Evolutionary conservation across 2,888 invertebrate genomes (phyloP).

Genomic region (Drosophila monieri): DNA sequence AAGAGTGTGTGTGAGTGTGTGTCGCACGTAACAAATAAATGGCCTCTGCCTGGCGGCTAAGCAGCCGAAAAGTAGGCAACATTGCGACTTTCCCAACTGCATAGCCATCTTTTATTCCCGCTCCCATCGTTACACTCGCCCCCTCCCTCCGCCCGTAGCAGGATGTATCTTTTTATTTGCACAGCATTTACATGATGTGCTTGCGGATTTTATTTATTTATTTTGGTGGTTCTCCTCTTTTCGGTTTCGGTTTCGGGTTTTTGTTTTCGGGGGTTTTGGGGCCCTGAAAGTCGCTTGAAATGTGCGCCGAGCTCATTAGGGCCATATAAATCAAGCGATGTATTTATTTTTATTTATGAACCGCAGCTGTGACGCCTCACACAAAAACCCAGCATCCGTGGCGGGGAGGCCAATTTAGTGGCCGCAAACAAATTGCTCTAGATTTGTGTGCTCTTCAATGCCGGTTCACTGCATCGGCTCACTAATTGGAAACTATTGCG

Average conservation of each 20-base stretch:
- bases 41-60: slow-evolving; percentile 59
- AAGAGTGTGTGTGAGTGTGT: slow-evolving; percentile 16
- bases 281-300: slow-evolving; percentile 40
- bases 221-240: slow-evolving; percentile 41
- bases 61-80: slow-evolving; percentile 68
- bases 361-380: slow-evolving; percentile 66
- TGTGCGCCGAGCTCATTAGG: slow-evolving; percentile 65
- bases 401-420: slow-evolving; percentile 48
- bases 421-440: slow-evolving; percentile 49
- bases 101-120: slow-evolving; percentile 20
- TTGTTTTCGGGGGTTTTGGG: slow-evolving; percentile 13
- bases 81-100: slow-evolving; percentile 44
- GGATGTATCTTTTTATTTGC: slow-evolving; percentile 57
- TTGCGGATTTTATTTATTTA: slow-evolving; percentile 47
- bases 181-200: slow-evolving; percentile 72
- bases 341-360: slow-evolving; percentile 67
- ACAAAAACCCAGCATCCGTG: slow-evolving; percentile 39
- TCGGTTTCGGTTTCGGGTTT: slow-evolving; percentile 17
- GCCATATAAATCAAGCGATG: slow-evolving; percentile 66
- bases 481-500: slow-evolving; percentile 26
- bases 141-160: neutral
- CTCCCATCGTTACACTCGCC: neutral
- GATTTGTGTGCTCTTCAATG: slow-evolving; percentile 34
- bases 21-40: slow-evolving; percentile 65
- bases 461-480: slow-evolving; percentile 17